Evolutionary conservation across 2,113 vertebrate genomes (phyloP).

Genomic region (Spermophilus dauricus): DNA sequence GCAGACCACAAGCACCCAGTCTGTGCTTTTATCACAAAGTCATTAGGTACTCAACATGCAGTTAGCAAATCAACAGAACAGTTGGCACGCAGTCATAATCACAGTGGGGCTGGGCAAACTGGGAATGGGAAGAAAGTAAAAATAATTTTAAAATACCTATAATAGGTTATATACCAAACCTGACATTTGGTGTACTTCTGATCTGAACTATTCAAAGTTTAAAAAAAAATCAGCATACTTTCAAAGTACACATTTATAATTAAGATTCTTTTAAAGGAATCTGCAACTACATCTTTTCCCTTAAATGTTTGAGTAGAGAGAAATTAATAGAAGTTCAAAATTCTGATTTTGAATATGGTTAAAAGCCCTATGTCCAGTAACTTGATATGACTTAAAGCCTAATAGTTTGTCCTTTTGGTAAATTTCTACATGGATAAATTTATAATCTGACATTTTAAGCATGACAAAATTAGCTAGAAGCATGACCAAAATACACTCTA

Average conservation of each 20-base stretch:
- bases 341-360: background rate
- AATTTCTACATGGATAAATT: background rate
- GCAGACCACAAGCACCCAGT: background rate
- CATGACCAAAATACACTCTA: background rate
- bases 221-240: background rate
- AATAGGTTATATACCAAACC: background rate
- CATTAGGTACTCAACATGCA: background rate
- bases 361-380: conserved; percentile 7
- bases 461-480: background rate
- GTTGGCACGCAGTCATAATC: background rate
- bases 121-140: background rate
- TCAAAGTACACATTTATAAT: background rate
- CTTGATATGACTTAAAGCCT: background rate
- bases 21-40: background rate
- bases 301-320: conserved; percentile 17
- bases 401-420: background rate
- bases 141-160: background rate
- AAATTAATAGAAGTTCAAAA: conserved; percentile 33
- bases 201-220: background rate
- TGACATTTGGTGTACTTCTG: background rate
- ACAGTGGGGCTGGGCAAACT: background rate
- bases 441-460: background rate
- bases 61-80: too few species aligned
- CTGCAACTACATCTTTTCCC: background rate
- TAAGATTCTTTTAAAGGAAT: background rate